These are phyloP conservation scores for Ectemnius continuus DNA, from an alignment of 2,888 invertebrate species.

Conservation along the genomic window DNA sequence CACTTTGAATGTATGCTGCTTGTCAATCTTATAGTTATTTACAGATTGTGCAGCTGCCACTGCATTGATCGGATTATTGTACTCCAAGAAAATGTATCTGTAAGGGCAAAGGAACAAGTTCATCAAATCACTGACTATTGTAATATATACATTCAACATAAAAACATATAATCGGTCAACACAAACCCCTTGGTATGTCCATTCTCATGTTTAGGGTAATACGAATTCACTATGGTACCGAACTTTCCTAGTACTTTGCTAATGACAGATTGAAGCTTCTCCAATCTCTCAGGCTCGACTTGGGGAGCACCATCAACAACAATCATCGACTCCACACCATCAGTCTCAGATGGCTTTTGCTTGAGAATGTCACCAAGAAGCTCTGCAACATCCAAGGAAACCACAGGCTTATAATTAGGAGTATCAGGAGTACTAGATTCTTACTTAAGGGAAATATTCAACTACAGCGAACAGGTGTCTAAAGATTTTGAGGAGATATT, in stretches of 20 bases:
- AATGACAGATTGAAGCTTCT: conserved; percentile 95
- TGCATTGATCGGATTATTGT: conserved; percentile 89
- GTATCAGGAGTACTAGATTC: no score
- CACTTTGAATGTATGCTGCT: conserved; percentile 94
- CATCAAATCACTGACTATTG: neutral
- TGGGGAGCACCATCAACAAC: conserved; percentile 98
- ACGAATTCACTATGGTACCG: conserved; percentile 92
- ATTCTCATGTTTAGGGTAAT: conserved; percentile 90
- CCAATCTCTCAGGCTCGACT: conserved; percentile 93
- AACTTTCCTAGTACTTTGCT: conserved; percentile 94
- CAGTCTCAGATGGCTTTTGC: conserved; percentile 94
- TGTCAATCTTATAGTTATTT: conserved; percentile 97
- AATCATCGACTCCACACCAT: conserved; percentile 96
- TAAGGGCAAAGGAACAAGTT: conserved; percentile 17
- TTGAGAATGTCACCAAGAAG: conserved; percentile 93
- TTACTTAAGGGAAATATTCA: no score
- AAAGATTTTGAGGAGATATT: no score
- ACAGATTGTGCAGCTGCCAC: conserved; percentile 92
- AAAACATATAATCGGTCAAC: neutral
- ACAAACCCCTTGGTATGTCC: conserved; percentile 90
- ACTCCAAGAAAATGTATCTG: conserved; percentile 94
- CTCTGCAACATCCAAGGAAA: conserved; percentile 81
- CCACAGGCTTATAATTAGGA: no score
- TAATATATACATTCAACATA: neutral
- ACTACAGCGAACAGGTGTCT: no score